Base-by-base conservation (phyloP, 2,888 invertebrate genomes). In the Acheta domesticus region DNA sequence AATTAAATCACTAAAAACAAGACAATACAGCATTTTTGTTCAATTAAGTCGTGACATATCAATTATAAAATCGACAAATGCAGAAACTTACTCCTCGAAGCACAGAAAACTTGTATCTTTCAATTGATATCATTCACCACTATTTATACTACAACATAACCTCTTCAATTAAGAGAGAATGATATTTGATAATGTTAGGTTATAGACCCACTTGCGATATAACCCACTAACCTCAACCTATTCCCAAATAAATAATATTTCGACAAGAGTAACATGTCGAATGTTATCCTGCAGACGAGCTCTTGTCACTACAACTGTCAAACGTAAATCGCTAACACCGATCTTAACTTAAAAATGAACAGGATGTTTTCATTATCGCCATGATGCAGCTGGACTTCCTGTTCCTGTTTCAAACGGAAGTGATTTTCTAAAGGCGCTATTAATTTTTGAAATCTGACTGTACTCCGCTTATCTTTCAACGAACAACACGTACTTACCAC, bases 401-500 rank as follows among this genome's bases (percentile, higher is more conserved):
- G 89, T 91, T 91, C 90, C 90, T 90, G 90, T 90, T 86, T 83
- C 83, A 83, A 83, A 85, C 87, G 88, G 87, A 88, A 88, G 87
- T 87, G 77, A 79, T 80, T 80, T 79, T 49, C 79, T 76, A 77
- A 73, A 78, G 77, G 77, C 76, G 77, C 77, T 62, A 75, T 75
- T 76, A 75, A 49, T 78, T 81, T 78, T 76, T 62, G 74, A 80
- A 79, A 79, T 80, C 19, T 62, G 62, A 48, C n/a, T 48, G 8
- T 80, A 62, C 16, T 21, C 48, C 16, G n/a, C 23, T 4, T 48
- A 50, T 49, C 49, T 49, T 49, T 78, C 20, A 36, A 2, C 11
- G 12, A 19, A 20, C 49, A 75, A 76, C 11, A n/a, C 16, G 16
- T 78, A 80, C 80, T 73, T 75, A 76, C 50, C 48, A 49, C 14